Percentiles rank a stretch among this genome's conserved stretches.
Conservation (phyloP, 2,113 vertebrate genomes). For the Monopterus albus region DNA sequence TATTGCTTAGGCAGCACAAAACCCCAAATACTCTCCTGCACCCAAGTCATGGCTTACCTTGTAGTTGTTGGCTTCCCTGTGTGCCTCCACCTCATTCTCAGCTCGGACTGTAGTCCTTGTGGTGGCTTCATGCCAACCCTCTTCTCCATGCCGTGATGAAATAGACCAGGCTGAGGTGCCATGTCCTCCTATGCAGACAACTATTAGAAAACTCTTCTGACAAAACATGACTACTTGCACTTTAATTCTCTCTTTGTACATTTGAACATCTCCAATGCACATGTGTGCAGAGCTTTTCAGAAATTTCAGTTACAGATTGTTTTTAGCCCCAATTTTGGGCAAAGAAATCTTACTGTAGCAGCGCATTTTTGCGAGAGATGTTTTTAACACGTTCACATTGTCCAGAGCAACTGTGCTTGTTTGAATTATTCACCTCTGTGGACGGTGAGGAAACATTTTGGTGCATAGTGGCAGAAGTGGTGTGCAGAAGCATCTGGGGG, state of each 20-base stretch:
- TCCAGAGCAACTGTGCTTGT: too few relatives aligned
- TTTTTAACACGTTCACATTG: too few relatives aligned
- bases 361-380: too few relatives aligned
- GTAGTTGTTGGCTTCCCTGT: slow-evolving; percentile 89
- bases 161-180: slow-evolving; percentile 33
- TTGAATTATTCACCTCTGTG: slow-evolving; percentile 59
- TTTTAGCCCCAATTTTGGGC: neutral
- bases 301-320: neutral
- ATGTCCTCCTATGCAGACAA: slow-evolving; percentile 52
- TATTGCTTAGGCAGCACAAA: too few relatives aligned
- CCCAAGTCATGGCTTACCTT: slow-evolving; percentile 76
- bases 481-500: slow-evolving; percentile 43
- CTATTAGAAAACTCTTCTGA: neutral
- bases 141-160: slow-evolving; percentile 70
- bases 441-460: slow-evolving; percentile 69
- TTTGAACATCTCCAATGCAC: neutral
- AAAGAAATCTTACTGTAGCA: neutral
- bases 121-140: slow-evolving; percentile 80
- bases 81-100: slow-evolving; percentile 87
- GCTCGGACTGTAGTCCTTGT: slow-evolving; percentile 83
- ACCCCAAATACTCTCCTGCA: too few relatives aligned
- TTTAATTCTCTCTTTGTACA: too few relatives aligned
- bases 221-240: too few relatives aligned
- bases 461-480: slow-evolving; percentile 68
- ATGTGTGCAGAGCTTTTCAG: neutral